Percentiles rank a stretch among this genome's conserved stretches.
Conservation (phyloP, 1,140 invertebrate species). For the Euborellia annulipes region DNA sequence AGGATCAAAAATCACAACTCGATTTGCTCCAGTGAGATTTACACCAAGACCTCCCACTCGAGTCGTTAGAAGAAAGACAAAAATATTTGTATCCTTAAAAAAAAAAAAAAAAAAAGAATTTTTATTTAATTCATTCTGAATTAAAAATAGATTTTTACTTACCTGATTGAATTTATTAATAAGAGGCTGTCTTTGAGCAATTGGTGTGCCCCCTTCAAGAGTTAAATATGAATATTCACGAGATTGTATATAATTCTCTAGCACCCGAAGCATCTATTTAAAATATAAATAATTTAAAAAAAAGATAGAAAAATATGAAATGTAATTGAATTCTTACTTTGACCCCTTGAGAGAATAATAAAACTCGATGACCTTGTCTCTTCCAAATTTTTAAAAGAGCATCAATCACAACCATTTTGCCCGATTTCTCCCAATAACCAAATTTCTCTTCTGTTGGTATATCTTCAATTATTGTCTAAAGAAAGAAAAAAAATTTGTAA, state of each 20-base stretch:
- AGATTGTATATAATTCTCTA: conserved; percentile 67
- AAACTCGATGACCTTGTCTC: conserved; percentile 71
- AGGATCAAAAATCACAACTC: conserved; percentile 93
- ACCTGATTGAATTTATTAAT: conserved; percentile 77
- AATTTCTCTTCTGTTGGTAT: conserved; percentile 41
- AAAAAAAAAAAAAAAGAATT: no score
- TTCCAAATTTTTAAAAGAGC: conserved; percentile 85
- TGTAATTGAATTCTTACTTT: no score
- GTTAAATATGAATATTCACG: conserved; percentile 67
- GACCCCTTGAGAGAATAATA: conserved; percentile 84
- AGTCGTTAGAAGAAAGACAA: conserved; percentile 87
- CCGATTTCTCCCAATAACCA: conserved; percentile 71
- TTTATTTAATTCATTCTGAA: background rate
- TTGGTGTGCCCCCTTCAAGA: conserved; percentile 81
- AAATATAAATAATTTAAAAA: no score
- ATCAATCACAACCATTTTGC: conserved; percentile 92
- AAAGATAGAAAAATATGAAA: no score
- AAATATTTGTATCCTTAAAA: conserved; percentile 50
- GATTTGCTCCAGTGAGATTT: conserved; percentile 85
- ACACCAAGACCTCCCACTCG: conserved; percentile 91
- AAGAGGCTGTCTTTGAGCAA: conserved; percentile 61
- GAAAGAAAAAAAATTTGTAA: no score
- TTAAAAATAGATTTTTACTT: conserved; percentile 12
- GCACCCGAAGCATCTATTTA: conserved; percentile 79
- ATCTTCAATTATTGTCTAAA: conserved; percentile 26